Conservation (phyloP, 2,888 invertebrate species). For the Andrena bucephala region DNA sequence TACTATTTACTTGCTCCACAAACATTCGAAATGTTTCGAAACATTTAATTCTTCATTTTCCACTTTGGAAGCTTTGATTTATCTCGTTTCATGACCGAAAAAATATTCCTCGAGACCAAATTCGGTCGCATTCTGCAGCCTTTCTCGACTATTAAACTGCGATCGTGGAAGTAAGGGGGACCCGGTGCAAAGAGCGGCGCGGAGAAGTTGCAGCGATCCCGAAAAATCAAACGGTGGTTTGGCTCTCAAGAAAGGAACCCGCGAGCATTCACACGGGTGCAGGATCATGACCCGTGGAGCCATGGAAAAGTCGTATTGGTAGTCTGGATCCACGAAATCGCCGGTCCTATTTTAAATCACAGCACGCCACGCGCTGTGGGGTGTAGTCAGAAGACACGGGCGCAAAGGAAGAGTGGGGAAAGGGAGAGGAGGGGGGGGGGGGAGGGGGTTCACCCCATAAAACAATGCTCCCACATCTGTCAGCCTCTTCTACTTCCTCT, state of each 20-base stretch:
- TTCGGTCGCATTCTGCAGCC: no score
- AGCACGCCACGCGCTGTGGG: conserved; percentile 80
- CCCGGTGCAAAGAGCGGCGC: neutral
- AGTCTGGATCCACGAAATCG: conserved; percentile 79
- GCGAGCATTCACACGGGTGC: conserved; percentile 72
- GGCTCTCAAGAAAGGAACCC: neutral
- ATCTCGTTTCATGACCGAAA: no score
- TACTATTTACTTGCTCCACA: no score
- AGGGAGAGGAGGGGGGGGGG: conserved; percentile 39
- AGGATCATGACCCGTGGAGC: conserved; percentile 64
- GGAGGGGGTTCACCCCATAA: conserved; percentile 80
- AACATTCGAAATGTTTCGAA: no score
- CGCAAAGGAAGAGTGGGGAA: conserved; percentile 63
- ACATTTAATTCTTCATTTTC: no score
- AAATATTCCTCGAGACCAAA: no score
- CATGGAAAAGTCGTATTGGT: conserved; percentile 74
- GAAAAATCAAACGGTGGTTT: neutral
- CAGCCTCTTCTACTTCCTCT: conserved; percentile 83
- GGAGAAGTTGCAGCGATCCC: neutral
- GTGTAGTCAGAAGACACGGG: conserved; percentile 76
- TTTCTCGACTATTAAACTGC: neutral
- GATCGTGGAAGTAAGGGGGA: neutral
- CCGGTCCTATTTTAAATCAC: conserved; percentile 83
- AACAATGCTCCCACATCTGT: conserved; percentile 85
- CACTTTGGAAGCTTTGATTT: no score